Percentiles rank a stretch among this genome's conserved stretches.
These are phyloP conservation scores for Agrochola litura DNA, from an alignment of 2,888 invertebrate species.

Conservation along the genomic window DNA sequence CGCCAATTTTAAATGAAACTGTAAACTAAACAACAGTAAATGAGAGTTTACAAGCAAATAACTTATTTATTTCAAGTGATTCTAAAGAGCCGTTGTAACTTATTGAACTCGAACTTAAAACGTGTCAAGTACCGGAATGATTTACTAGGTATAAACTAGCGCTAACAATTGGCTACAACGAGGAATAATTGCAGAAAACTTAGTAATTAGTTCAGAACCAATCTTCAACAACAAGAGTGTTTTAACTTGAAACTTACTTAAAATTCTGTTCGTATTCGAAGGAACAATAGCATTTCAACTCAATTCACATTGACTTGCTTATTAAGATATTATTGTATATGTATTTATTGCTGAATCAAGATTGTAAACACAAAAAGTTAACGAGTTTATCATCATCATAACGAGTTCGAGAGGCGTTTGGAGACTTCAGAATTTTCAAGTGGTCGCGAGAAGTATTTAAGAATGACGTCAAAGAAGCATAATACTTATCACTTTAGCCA, in stretches of 20 bases:
- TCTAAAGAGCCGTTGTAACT: background rate
- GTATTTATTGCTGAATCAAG: too few relatives aligned
- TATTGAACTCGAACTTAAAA: constrained; percentile 2
- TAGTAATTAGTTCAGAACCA: constrained; percentile 39
- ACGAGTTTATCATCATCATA: too few relatives aligned
- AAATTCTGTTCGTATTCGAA: constrained; percentile 9
- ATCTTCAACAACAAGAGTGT: constrained; percentile 40
- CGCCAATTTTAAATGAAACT: background rate
- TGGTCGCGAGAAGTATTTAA: too few relatives aligned
- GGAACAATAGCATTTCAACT: constrained; percentile 38
- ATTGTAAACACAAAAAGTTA: too few relatives aligned
- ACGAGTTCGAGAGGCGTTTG: too few relatives aligned
- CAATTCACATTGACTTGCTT: constrained; percentile 19
- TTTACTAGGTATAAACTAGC: constrained; percentile 9
- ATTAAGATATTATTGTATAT: background rate
- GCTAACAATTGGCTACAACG: constrained; percentile 21
- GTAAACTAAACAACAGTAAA: too few relatives aligned
- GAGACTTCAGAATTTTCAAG: too few relatives aligned
- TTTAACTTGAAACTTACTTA: constrained; percentile 41
- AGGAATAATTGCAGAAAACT: constrained; percentile 39
- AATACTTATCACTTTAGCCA: background rate
- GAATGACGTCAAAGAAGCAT: background rate
- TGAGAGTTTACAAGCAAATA: background rate
- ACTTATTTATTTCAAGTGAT: background rate
- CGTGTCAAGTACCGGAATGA: constrained; percentile 10